These are phyloP conservation scores for Bombyx mandarina DNA, from an alignment of 1,140 invertebrate genomes.

Conservation along the genomic window DNA sequence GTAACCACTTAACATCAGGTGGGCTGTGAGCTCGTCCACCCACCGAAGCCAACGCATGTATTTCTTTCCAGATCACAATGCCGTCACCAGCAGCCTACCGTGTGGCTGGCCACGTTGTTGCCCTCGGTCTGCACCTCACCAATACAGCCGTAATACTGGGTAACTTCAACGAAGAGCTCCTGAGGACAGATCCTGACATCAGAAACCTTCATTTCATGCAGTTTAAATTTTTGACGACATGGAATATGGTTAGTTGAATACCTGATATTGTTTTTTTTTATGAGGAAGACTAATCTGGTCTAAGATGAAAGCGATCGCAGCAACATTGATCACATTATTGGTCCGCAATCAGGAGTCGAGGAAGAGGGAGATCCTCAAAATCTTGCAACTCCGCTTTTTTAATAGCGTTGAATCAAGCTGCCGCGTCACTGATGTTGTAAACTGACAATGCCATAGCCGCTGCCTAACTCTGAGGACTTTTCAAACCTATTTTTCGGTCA, in stretches of 20 bases:
- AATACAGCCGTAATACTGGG: constrained; percentile 20
- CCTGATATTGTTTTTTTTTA: background rate
- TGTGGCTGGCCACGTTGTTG: constrained; percentile 17
- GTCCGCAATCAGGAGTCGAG: background rate
- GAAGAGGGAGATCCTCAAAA: background rate
- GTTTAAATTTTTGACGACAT: constrained; percentile 30
- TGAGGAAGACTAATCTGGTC: background rate
- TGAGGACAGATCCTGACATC: constrained; percentile 23
- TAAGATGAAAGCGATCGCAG: background rate
- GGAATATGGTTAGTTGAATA: constrained; percentile 33
- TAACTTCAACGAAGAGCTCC: constrained; percentile 13
- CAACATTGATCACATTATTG: background rate
- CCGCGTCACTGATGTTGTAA: no score
- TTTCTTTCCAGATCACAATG: constrained; percentile 4
- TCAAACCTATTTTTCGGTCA: no score
- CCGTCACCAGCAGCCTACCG: constrained; percentile 13
- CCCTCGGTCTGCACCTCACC: constrained; percentile 14
- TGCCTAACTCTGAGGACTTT: no score
- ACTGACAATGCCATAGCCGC: no score
- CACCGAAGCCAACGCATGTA: no score
- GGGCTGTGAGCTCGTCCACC: no score
- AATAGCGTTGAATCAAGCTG: no score
- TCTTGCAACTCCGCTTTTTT: no score
- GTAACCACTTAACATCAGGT: no score
- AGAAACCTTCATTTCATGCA: constrained; percentile 16